A percentile compares a stretch with the other conserved stretches of the same genome.
phyloP scores from a whole-genome alignment of 2,797 vertebrate species.

The Oreonectes daqikongensis region DNA sequence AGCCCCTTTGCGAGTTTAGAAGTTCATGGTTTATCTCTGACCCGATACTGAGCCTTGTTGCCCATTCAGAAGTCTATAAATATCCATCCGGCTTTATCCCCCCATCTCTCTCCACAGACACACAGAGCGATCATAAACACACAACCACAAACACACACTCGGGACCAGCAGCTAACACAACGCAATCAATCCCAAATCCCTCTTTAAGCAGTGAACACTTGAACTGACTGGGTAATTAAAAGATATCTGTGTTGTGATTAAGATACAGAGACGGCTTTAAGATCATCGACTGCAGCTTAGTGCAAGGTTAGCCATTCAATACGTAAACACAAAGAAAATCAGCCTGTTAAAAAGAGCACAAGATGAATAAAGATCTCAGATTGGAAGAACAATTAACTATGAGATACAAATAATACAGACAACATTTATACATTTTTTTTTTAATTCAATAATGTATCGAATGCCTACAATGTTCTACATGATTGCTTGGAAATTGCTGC shows the following conservation, averaged over 20 bases:
- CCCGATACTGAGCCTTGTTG: constrained; percentile 74
- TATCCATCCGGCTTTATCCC: constrained; percentile 71
- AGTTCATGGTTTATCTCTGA: constrained; percentile 84
- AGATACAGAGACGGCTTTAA: constrained; percentile 74
- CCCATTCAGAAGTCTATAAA: constrained; percentile 75
- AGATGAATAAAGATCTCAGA: constrained; percentile 45
- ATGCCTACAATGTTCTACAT: too few relatives aligned
- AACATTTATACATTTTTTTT: neutral
- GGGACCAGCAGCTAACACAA: constrained; percentile 63
- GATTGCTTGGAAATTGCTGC: too few relatives aligned
- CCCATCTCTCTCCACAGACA: constrained; percentile 58
- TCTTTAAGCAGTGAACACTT: constrained; percentile 78
- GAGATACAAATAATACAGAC: neutral
- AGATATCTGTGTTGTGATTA: constrained; percentile 83
- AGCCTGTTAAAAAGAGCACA: constrained; percentile 45
- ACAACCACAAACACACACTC: constrained; percentile 59
- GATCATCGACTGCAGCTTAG: constrained; percentile 77
- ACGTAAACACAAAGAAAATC: constrained; percentile 64
- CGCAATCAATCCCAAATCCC: constrained; percentile 75
- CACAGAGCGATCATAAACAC: constrained; percentile 46
- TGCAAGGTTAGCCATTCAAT: constrained; percentile 73
- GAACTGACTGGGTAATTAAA: constrained; percentile 82
- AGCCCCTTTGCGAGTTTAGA: constrained; percentile 81
- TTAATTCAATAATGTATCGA: neutral
- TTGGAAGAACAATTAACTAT: constrained; percentile 12